These are phyloP conservation scores for Chionoecetes opilio DNA, from an alignment of 1,140 invertebrate species.

Conservation along the genomic window DNA sequence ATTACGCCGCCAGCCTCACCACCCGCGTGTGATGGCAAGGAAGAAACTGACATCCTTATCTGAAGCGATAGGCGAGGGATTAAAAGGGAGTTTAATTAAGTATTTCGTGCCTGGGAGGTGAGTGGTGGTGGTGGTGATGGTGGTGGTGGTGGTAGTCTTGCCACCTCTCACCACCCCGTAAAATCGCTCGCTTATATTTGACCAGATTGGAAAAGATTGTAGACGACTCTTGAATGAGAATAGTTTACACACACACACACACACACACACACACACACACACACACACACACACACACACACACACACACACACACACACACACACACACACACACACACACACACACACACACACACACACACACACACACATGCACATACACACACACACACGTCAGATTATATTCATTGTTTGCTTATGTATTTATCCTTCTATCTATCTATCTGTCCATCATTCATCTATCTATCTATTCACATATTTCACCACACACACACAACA, in stretches of 20 bases:
- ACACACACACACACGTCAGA: too few relatives aligned
- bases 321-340: not conserved
- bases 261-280: not conserved
- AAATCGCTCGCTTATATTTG: not conserved
- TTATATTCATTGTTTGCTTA: too few relatives aligned
- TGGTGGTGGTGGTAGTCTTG: too few relatives aligned
- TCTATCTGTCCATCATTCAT: too few relatives aligned
- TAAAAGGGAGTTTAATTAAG: slow-evolving; percentile 30
- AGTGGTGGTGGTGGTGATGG: too few relatives aligned
- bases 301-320: not conserved
- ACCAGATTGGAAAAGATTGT: not conserved
- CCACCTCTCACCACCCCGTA: not conserved
- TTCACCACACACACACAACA: not conserved
- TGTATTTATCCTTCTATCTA: too few relatives aligned
- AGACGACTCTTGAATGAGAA: not conserved
- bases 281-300: not conserved
- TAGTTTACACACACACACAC: slow-evolving; percentile 7
- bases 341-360: too few relatives aligned
- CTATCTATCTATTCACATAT: too few relatives aligned
- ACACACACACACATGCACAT: too few relatives aligned
- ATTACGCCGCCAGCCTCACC: not conserved
- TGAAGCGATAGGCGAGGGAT: not conserved
- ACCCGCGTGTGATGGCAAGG: not conserved
- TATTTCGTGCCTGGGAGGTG: not conserved
- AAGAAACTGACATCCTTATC: not conserved